Base-by-base conservation (phyloP, 64 coral and sea anemone species). In the Orbicella faveolata region DNA sequence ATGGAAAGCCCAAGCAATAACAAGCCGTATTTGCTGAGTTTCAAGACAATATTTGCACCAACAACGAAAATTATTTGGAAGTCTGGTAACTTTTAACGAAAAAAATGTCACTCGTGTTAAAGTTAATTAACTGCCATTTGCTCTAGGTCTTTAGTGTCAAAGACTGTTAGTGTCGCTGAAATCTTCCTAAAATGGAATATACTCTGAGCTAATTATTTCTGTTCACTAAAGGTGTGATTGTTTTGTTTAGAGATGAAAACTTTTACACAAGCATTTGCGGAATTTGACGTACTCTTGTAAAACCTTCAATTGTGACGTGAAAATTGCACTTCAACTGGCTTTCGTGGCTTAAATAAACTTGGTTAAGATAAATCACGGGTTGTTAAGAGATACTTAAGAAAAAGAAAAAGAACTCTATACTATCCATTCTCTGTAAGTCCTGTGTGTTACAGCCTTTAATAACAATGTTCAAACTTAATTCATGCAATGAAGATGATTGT, bases 231-330 rank as follows among this genome's bases (percentile, higher is more conserved):
- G n/a, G 1, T 26, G 21, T 26, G 67, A n/a, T 82, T 68, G 81
- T 84, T 84, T 84, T 84, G 2, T 52, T 51, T 68, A 37, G 36
- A 36, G 18, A 16, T 41, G 12, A 33, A 48, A 85, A 13, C 64
- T 85, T 72, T 52, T 68, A 85, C 37, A 39, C 14, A 85, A 85
- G 68, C 37, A 85, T 85, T 85, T 85, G 12, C n/a, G 82, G 82
- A 85, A 85, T 85, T 72, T 66, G 61, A 72, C 34, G 63, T 70
- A 1, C 9, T 52, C 8, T 52, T 30, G 3, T 7, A 48, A 48
- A 20, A 52, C 36, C 63, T 82, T 64, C 19, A 10, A 65, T 15
- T 36, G 12, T 16, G 37, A 85, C 39, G 66, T 25, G 36, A 52
- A 26, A 23, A 52, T 15, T 67, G 36, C 15, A 70, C 79, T 5